A percentile compares a stretch with the other conserved stretches of the same genome.
phyloP scores from a whole-genome alignment of 2,888 invertebrate species.

The Drosophila mimetica region DNA sequence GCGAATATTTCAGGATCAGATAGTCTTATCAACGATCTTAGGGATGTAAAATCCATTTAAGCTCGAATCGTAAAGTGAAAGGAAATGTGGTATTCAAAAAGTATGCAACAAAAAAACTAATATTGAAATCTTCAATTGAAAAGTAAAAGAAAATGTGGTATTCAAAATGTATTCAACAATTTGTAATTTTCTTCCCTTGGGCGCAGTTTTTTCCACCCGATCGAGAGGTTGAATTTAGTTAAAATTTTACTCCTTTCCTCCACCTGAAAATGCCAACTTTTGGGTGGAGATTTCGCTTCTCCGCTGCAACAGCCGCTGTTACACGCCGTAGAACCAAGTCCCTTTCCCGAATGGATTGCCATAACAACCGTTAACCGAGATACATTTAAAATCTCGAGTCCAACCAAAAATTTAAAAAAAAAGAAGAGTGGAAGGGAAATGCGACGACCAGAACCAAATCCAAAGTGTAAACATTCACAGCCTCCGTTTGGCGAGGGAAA shows the following conservation, averaged over 20 bases:
- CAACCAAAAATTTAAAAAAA: conserved; percentile 24
- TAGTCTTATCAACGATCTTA: no score
- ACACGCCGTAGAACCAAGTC: conserved; percentile 44
- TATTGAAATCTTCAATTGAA: no score
- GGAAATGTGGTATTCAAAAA: no score
- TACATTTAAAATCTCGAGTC: conserved; percentile 71
- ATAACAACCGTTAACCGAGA: conserved; percentile 76
- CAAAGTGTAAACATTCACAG: conserved; percentile 81
- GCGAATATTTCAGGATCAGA: no score
- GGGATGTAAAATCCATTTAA: no score
- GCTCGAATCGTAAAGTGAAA: no score
- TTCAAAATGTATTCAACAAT: no score
- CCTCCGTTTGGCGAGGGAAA: conserved; percentile 51
- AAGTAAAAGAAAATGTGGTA: no score
- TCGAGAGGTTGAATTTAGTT: not conserved
- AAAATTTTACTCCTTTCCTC: not conserved
- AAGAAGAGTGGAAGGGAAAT: conserved; percentile 28
- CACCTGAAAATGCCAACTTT: not conserved
- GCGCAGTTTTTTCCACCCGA: not conserved
- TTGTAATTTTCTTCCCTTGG: no score
- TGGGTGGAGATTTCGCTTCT: not conserved
- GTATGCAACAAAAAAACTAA: no score
- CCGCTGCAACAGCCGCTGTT: conserved; percentile 62
- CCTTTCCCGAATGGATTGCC: conserved; percentile 52
- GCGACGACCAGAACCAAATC: conserved; percentile 73